Conservation (phyloP, 2,113 vertebrate species). For the Rattus rattus region DNA sequence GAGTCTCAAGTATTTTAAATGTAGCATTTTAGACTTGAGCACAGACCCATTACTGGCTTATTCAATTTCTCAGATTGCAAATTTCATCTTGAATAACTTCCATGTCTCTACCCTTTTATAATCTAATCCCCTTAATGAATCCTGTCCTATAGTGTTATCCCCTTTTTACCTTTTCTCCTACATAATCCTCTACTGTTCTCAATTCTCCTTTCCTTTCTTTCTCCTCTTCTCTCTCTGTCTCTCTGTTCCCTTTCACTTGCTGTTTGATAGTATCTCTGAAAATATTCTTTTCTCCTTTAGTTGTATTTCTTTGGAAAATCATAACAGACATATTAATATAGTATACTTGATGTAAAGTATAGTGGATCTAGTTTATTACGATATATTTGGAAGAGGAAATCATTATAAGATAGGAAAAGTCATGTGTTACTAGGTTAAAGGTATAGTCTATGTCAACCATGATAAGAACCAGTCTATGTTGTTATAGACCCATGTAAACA, state of each 20-base stretch:
- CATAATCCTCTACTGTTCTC: neutral
- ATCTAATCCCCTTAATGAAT: neutral
- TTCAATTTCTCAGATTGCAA: too few species aligned
- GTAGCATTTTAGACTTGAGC: neutral
- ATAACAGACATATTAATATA: neutral
- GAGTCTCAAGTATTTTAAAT: neutral
- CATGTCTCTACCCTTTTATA: neutral
- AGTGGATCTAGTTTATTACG: neutral
- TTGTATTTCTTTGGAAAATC: neutral
- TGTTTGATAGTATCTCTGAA: neutral
- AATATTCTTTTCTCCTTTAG: too few species aligned
- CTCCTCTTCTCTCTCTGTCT: neutral
- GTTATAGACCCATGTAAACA: neutral
- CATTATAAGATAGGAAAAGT: neutral
- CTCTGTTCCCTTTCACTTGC: too few species aligned
- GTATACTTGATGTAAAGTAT: neutral
- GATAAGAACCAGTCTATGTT: neutral
- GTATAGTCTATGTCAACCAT: rapidly evolving
- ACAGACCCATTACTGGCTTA: neutral
- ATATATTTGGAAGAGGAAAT: neutral
- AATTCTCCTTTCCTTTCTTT: neutral
- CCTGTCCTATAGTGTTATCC: neutral
- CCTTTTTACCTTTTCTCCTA: neutral
- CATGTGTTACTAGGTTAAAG: neutral
- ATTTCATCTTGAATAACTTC: neutral